Conservation (phyloP, 1,140 invertebrate genomes). For the Physella acuta region DNA sequence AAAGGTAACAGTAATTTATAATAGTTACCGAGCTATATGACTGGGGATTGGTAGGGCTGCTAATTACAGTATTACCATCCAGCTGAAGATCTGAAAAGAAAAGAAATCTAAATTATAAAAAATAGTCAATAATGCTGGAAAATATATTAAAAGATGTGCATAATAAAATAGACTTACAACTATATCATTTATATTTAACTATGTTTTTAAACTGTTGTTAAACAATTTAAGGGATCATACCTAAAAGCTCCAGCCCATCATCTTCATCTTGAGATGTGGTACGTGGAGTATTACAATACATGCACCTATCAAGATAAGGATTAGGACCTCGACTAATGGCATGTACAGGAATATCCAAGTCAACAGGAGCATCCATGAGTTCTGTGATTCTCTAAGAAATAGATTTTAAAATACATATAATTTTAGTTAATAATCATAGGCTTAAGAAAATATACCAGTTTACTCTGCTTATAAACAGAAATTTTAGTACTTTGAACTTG, state of each 20-base stretch:
- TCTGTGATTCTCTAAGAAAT: slow-evolving; percentile 23
- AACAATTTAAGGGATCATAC: not conserved
- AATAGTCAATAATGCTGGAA: not conserved
- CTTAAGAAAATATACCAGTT: no score
- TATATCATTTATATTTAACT: no score
- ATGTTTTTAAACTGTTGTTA: no score
- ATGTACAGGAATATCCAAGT: slow-evolving; percentile 25
- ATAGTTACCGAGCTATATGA: slow-evolving; percentile 19
- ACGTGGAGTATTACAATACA: slow-evolving; percentile 22
- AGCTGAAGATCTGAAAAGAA: slow-evolving; percentile 23
- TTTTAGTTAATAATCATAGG: not conserved
- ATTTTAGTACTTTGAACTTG: no score
- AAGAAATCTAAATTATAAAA: no score
- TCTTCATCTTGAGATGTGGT: slow-evolving; percentile 10
- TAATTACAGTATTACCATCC: slow-evolving; percentile 24
- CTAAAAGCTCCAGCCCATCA: slow-evolving; percentile 21
- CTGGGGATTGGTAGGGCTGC: slow-evolving; percentile 9
- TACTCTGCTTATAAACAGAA: no score
- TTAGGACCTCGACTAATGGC: slow-evolving; percentile 22
- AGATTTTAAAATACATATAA: not conserved
- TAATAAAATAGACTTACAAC: no score
- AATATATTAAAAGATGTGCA: not conserved
- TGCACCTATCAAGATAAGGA: slow-evolving; percentile 21
- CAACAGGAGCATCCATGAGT: slow-evolving; percentile 24
- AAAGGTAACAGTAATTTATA: no score